Evolutionary conservation across 1,140 invertebrate genomes (phyloP), one percentile per base, ranked within the genome.

Genomic region (Agrypnia vestita): DNA sequence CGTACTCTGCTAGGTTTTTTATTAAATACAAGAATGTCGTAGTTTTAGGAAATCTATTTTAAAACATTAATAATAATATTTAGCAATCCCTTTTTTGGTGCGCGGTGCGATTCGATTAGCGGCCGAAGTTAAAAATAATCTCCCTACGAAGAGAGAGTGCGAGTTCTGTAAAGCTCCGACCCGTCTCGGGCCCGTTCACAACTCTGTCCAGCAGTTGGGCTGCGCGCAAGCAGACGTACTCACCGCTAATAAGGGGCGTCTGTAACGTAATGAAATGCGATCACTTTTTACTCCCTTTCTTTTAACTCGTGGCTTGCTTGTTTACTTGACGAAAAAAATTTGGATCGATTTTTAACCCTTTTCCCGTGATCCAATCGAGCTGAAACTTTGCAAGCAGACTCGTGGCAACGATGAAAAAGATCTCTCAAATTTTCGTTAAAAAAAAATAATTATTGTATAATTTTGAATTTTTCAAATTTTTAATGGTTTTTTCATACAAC

Each of bases 51-150:
- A n/a, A 35, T 15, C 64, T 44, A 44, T n/a, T 10, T 59, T 10
- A 59, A 59, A 56, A 56, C 4, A 56, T 19, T 35, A 35, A 59
- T 59, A 19, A 17, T 15, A 56, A 77, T 53, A 35, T 67, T 82
- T 80, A 51, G 81, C 74, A 79, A 73, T 55, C 25, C 81, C 81
- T 76, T 82, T 82, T 82, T 80, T 77, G 81, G 81, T 74, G 51
- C 71, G 81, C 49, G 46, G 53, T 80, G 78, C 51, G 81, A 35
- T 77, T 62, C 64, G 64, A 76, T 80, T 71, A 80, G 64, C 76
- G 55, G 13, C 13, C 73, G 55, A 51, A 72, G 77, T 79, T 79
- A 82, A 80, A 82, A 82, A 80, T 80, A 82, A 67, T 44, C 43
- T 19, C 35, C 62, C 79, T 80, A 80, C 76, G 76, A 80, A 80